Evolutionary conservation across 2,797 vertebrate species (phyloP).

Genomic region (Amphiprion clarkii): DNA sequence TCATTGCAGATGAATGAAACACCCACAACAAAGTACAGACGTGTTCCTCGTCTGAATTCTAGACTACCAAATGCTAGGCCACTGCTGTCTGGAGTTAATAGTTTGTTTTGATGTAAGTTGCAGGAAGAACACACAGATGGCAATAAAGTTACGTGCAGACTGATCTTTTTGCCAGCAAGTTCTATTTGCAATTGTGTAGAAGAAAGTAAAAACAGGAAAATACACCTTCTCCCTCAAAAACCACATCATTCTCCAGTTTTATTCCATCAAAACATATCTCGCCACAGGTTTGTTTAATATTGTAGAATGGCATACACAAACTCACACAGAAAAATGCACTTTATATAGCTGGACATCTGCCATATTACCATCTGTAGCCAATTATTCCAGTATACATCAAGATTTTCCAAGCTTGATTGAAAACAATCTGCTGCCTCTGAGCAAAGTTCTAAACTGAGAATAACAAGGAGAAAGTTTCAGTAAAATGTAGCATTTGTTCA

Average conservation of each 20-base stretch:
- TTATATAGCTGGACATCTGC: neutral
- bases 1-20: constrained; percentile 17
- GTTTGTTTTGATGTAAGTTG: constrained; percentile 47
- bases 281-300: neutral
- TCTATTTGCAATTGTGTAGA: neutral
- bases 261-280: neutral
- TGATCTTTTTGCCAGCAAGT: constrained; percentile 33
- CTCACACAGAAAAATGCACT: neutral
- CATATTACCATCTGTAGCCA: constrained; percentile 10
- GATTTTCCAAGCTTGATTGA: neutral
- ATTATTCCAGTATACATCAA: neutral
- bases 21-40: constrained; percentile 37
- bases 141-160: constrained; percentile 29
- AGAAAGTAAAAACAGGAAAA: neutral
- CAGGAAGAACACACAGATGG: constrained; percentile 49
- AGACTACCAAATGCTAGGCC: constrained; percentile 17
- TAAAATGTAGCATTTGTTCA: constrained; percentile 11
- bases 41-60: constrained; percentile 1
- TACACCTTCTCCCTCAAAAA: neutral
- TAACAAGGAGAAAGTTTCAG: neutral
- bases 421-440: neutral
- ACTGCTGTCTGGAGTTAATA: constrained; percentile 24
- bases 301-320: neutral
- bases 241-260: neutral
- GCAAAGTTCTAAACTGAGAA: neutral